Percentiles rank a stretch among this genome's conserved stretches.
Conservation (phyloP, 2,113 vertebrate species). For the Mixornis gularis region DNA sequence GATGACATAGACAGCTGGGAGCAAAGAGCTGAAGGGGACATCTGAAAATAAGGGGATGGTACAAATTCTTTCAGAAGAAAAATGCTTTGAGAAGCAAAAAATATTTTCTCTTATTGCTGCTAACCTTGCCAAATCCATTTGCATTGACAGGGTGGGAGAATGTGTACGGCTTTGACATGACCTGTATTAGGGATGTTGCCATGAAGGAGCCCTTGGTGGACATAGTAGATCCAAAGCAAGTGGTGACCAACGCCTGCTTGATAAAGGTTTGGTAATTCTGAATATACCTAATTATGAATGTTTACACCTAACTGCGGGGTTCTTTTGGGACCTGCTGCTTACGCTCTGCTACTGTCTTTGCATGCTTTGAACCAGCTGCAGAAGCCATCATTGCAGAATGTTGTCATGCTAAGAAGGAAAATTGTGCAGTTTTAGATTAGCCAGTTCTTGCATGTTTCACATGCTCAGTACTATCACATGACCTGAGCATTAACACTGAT, state of each 20-base stretch:
- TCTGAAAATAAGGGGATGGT: neutral
- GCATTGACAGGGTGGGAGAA: slow-evolving; percentile 93
- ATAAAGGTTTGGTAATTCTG: slow-evolving; percentile 84
- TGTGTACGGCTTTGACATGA: slow-evolving; percentile 99
- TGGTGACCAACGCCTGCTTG: slow-evolving; percentile 95
- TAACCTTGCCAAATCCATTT: slow-evolving; percentile 38
- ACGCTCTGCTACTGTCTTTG: neutral
- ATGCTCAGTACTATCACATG: neutral
- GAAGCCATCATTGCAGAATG: neutral
- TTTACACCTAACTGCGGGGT: neutral
- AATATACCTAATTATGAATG: neutral
- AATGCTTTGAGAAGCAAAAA: neutral
- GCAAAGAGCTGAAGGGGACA: neutral
- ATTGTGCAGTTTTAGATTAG: neutral
- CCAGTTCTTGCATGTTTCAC: neutral
- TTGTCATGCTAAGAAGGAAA: neutral
- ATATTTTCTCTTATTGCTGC: neutral
- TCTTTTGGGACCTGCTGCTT: neutral
- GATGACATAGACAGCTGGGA: neutral
- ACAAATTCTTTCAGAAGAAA: neutral
- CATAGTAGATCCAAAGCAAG: slow-evolving; percentile 94
- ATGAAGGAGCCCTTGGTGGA: slow-evolving; percentile 97
- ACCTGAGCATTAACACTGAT: neutral
- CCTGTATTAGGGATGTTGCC: slow-evolving; percentile 94
- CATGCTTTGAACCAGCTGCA: neutral